These are phyloP conservation scores for Hipposideros armiger DNA, from an alignment of 2,113 vertebrate species.

Conservation along the genomic window DNA sequence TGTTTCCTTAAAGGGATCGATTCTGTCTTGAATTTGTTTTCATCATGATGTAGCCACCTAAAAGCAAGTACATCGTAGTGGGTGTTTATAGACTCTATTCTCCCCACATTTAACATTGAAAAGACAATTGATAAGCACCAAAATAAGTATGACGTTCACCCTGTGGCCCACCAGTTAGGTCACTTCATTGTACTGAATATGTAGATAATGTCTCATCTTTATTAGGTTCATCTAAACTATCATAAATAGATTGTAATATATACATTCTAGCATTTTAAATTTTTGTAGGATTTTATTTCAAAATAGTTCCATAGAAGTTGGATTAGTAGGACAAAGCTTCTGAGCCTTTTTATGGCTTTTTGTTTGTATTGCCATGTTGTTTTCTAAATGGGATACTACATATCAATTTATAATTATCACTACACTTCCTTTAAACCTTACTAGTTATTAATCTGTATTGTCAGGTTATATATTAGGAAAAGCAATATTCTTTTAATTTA, in stretches of 20 bases:
- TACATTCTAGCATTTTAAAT: background rate
- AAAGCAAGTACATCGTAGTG: background rate
- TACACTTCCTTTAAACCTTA: background rate
- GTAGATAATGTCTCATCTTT: background rate
- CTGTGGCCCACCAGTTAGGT: background rate
- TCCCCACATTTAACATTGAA: background rate
- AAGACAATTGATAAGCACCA: background rate
- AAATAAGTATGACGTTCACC: background rate
- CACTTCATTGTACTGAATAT: background rate
- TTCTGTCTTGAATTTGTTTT: background rate
- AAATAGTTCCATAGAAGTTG: background rate
- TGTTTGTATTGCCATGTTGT: background rate
- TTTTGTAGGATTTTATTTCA: background rate
- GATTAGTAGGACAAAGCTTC: background rate
- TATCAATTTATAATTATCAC: background rate
- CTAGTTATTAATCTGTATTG: background rate
- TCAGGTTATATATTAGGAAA: background rate
- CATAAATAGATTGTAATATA: background rate
- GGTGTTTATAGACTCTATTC: background rate
- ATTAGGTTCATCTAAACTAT: background rate
- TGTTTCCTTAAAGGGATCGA: background rate
- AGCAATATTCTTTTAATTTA: background rate
- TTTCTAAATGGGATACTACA: background rate
- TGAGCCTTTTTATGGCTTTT: background rate
- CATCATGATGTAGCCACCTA: background rate